phyloP scores from a whole-genome alignment of 2,888 invertebrate genomes.

The Drosophila monieri region DNA sequence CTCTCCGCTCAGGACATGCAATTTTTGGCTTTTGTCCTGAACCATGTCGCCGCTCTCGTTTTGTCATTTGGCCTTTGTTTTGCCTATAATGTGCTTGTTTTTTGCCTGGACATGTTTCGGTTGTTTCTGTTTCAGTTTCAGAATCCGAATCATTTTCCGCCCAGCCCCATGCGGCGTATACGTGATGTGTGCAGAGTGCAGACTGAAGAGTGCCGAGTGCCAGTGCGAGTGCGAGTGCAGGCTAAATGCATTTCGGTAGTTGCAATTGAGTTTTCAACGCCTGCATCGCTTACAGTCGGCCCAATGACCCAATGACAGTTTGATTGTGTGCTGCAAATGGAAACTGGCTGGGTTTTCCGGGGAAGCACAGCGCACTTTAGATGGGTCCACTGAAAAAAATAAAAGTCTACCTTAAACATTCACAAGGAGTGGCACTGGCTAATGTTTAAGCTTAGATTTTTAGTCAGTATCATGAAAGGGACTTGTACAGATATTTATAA shows the following conservation, averaged over 20 bases:
- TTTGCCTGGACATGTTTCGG: constrained; percentile 32
- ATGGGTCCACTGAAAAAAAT: not conserved
- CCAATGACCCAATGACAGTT: constrained; percentile 29
- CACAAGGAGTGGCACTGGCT: no score
- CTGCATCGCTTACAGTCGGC: constrained; percentile 1
- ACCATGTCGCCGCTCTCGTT: constrained; percentile 23
- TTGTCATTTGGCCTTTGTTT: constrained; percentile 38
- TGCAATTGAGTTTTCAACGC: constrained; percentile 37
- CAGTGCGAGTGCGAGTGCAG: constrained; percentile 15
- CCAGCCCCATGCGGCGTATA: constrained; percentile 41
- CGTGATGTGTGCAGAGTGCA: constrained; percentile 30
- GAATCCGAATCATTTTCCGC: constrained; percentile 5
- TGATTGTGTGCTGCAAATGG: constrained; percentile 38
- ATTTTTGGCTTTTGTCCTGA: constrained; percentile 40
- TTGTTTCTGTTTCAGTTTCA: constrained; percentile 11
- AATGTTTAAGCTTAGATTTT: no score
- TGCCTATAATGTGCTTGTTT: constrained; percentile 38
- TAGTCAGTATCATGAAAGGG: no score
- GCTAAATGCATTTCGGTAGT: constrained; percentile 38
- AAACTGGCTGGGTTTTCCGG: constrained; percentile 23
- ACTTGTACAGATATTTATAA: no score
- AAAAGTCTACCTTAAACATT: no score
- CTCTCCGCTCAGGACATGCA: constrained; percentile 18
- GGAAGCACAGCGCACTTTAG: constrained; percentile 20
- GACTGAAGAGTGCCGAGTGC: constrained; percentile 5